phyloP scores from a whole-genome alignment of 2,113 vertebrate species.

The Pontoporia blainvillei region DNA sequence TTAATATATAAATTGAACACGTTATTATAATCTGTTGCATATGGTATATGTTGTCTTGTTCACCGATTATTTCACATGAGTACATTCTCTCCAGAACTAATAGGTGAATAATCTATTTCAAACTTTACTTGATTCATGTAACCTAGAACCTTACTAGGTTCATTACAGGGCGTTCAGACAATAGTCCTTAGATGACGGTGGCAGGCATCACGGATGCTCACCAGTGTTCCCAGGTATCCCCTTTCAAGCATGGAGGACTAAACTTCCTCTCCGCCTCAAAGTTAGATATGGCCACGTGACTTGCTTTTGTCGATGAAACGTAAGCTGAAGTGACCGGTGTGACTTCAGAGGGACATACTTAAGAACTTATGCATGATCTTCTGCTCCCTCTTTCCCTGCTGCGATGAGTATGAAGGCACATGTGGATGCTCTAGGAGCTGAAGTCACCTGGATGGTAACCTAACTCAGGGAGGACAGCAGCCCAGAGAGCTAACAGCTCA shows the following conservation, averaged over 20 bases:
- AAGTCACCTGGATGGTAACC: neutral
- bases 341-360: neutral
- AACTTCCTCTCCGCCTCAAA: neutral
- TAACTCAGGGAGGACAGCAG: neutral
- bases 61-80: neutral
- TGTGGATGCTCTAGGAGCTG: neutral
- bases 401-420: neutral
- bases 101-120: neutral
- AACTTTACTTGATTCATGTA: neutral
- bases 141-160: neutral
- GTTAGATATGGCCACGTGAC: neutral
- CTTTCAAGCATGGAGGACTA: neutral
- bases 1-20: neutral
- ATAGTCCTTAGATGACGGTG: neutral
- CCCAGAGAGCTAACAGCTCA: no score
- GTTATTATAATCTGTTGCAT: neutral
- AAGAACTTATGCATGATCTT: rapidly evolving
- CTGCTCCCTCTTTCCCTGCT: neutral
- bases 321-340: neutral
- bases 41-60: neutral
- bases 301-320: neutral
- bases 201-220: neutral
- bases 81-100: neutral
- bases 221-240: no score
- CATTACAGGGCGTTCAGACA: neutral